These are phyloP conservation scores for Limnothrissa miodon DNA, from an alignment of 2,113 vertebrate species.

Conservation along the genomic window DNA sequence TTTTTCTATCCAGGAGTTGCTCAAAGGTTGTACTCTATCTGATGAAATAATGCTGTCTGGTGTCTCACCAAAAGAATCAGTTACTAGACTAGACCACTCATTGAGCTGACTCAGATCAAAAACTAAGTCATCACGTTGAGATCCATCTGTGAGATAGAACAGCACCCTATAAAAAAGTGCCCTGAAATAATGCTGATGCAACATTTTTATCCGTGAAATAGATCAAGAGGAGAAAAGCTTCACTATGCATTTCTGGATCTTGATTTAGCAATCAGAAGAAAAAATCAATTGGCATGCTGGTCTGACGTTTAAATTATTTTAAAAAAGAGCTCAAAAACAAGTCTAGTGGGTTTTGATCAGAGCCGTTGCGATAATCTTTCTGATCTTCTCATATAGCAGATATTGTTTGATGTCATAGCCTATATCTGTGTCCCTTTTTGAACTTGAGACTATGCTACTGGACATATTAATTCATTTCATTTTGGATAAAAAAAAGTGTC, in stretches of 20 bases:
- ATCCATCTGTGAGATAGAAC: neutral
- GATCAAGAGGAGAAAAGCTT: neutral
- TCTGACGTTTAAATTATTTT: neutral
- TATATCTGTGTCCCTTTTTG: no score
- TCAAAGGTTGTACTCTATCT: neutral
- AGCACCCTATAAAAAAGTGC: neutral
- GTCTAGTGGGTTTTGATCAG: neutral
- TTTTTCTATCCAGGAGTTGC: neutral
- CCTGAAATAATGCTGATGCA: neutral
- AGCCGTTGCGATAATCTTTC: no score
- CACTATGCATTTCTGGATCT: neutral
- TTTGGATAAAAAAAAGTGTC: no score
- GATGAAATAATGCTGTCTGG: neutral
- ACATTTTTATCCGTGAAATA: neutral
- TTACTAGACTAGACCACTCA: neutral
- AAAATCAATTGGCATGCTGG: neutral
- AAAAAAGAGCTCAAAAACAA: neutral
- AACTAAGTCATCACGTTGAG: neutral
- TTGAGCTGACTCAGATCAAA: neutral
- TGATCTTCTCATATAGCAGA: no score
- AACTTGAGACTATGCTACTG: no score
- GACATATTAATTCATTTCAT: no score
- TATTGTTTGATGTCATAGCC: no score
- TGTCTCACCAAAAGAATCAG: neutral
- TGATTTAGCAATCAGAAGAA: neutral